These are phyloP conservation scores for Sus scrofa DNA, from an alignment of 2,113 vertebrate genomes.

Conservation along the genomic window DNA sequence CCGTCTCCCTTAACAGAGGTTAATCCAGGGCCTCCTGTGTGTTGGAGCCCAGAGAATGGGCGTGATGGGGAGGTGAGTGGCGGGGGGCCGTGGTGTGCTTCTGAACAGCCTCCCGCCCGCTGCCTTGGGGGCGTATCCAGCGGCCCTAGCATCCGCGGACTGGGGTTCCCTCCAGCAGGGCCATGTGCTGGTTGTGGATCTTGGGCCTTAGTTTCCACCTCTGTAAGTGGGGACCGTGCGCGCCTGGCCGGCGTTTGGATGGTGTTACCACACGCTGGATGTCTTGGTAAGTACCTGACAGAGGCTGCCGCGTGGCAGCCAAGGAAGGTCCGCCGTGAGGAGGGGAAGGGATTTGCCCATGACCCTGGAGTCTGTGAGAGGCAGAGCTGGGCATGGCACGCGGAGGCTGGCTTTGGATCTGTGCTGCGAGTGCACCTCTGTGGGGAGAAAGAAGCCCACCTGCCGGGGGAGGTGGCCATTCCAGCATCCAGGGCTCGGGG, in stretches of 20 bases:
- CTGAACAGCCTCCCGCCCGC: background rate
- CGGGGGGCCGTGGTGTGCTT: background rate
- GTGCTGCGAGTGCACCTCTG: background rate
- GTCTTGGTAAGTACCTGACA: background rate
- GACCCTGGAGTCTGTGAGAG: fast-evolving
- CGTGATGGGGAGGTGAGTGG: no score
- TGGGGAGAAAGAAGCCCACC: fast-evolving
- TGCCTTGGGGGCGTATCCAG: fast-evolving
- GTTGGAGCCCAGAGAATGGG: background rate
- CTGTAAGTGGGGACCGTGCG: background rate
- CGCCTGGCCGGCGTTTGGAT: fast-evolving
- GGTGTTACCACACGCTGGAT: fast-evolving
- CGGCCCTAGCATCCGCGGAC: background rate
- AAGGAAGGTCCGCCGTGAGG: background rate
- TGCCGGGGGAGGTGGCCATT: fast-evolving
- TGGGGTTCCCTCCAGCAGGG: background rate
- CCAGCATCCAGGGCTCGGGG: background rate
- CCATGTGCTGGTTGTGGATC: fast-evolving
- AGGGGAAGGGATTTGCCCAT: no score
- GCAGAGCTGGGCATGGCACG: background rate
- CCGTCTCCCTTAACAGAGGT: background rate
- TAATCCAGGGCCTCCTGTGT: background rate
- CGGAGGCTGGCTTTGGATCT: background rate
- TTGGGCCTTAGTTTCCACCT: background rate
- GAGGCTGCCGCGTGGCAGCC: background rate